Percentiles rank a stretch among this genome's conserved stretches.
phyloP scores from a whole-genome alignment of 1,140 invertebrate genomes.

The Ericerus pela region DNA sequence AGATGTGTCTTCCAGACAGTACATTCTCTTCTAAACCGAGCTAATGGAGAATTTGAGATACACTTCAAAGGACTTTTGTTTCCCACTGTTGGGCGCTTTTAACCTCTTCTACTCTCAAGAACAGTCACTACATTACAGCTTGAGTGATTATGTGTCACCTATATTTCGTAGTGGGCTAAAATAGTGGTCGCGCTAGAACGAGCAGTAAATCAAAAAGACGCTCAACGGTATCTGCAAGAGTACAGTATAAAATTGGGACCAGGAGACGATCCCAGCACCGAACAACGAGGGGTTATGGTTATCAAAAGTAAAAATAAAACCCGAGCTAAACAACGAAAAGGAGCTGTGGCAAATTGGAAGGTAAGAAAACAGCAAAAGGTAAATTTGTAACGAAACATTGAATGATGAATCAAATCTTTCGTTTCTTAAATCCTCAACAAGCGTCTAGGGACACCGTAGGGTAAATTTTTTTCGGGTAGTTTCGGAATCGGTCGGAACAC shows the following conservation, averaged over 20 bases:
- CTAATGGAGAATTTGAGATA: too few relatives aligned
- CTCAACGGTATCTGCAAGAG: constrained; percentile 78
- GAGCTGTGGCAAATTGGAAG: constrained; percentile 96
- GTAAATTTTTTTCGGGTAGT: too few relatives aligned
- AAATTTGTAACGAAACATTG: neutral
- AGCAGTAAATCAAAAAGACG: constrained; percentile 74
- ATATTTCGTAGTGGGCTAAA: constrained; percentile 80
- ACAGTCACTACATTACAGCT: too few relatives aligned
- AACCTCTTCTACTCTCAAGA: too few relatives aligned
- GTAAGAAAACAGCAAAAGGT: constrained; percentile 34
- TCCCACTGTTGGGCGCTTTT: too few relatives aligned
- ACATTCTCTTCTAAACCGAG: too few relatives aligned
- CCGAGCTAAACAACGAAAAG: constrained; percentile 85
- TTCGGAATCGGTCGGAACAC: too few relatives aligned
- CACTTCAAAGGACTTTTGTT: too few relatives aligned
- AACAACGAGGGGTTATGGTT: constrained; percentile 86
- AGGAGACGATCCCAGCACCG: constrained; percentile 61
- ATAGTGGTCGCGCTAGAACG: constrained; percentile 90
- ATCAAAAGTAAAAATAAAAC: constrained; percentile 96
- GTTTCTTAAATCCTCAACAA: too few relatives aligned
- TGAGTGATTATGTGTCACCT: constrained; percentile 3
- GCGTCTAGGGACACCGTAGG: too few relatives aligned
- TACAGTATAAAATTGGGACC: constrained; percentile 85
- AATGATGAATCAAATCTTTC: neutral
- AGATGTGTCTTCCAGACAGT: too few relatives aligned